These are phyloP conservation scores for Leiothrix lutea DNA, from an alignment of 2,113 vertebrate species.

Conservation along the genomic window DNA sequence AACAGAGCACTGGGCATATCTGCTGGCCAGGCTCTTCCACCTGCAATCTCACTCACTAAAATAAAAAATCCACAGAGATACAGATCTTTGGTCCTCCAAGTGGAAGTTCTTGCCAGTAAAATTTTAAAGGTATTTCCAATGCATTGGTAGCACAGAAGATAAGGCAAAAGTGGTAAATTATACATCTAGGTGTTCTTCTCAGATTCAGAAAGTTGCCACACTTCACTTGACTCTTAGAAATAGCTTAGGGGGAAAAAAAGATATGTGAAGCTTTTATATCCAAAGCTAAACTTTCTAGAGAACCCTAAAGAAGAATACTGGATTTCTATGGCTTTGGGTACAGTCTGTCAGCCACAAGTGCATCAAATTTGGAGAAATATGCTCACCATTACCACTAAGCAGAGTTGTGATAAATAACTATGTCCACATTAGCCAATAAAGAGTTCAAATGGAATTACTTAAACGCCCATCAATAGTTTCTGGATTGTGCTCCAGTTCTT, in stretches of 20 bases:
- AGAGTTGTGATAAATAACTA: neutral
- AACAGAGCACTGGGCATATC: neutral
- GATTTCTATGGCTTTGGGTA: neutral
- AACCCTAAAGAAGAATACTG: neutral
- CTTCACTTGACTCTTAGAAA: neutral
- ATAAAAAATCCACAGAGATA: neutral
- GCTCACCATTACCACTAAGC: neutral
- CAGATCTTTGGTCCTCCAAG: neutral
- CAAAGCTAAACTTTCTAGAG: neutral
- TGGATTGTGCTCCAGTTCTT: neutral
- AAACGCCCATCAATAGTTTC: neutral
- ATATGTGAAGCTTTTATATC: rapidly evolving
- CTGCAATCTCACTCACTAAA: neutral
- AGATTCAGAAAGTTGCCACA: neutral
- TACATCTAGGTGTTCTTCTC: neutral
- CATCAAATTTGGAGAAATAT: neutral
- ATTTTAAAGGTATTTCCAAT: neutral
- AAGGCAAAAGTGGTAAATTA: neutral
- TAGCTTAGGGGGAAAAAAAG: neutral
- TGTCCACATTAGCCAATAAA: rapidly evolving
- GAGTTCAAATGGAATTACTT: neutral
- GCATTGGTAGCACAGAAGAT: neutral
- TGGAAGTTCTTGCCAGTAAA: neutral
- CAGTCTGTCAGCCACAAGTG: neutral
- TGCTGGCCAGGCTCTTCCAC: neutral